Conservation (phyloP, 2,888 invertebrate species). For the Scrobipalpa atriplicella region DNA sequence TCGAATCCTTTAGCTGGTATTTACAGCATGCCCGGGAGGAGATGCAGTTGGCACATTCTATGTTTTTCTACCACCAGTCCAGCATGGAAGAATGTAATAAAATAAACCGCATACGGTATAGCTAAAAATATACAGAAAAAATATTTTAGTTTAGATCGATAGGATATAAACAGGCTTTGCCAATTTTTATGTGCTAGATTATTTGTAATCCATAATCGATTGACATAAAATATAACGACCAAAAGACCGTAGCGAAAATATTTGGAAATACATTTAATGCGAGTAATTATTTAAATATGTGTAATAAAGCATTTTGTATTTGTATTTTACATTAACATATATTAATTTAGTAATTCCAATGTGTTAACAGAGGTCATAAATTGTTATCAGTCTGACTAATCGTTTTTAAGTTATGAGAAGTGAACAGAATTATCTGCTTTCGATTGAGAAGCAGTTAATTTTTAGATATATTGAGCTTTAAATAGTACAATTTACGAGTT, state of each 20-base stretch:
- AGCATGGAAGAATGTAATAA: too few species aligned
- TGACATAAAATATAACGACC: neutral
- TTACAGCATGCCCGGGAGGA: too few species aligned
- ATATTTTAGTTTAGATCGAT: neutral
- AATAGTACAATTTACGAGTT: conserved; percentile 4
- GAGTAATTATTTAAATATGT: conserved; percentile 17
- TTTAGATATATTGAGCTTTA: conserved; percentile 24
- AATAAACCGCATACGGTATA: too few species aligned
- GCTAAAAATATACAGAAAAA: too few species aligned
- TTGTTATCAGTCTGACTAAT: conserved; percentile 27
- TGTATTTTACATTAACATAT: conserved; percentile 27
- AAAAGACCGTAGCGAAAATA: neutral
- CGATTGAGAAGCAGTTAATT: conserved; percentile 28
- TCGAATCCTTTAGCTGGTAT: too few species aligned
- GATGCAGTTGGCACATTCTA: too few species aligned
- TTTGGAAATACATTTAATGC: conserved; percentile 1
- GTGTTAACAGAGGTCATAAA: conserved; percentile 29
- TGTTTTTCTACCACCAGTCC: too few species aligned
- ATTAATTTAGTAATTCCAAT: conserved; percentile 22
- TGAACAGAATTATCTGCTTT: conserved; percentile 15
- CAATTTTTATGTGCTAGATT: neutral
- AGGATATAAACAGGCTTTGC: conserved; percentile 1
- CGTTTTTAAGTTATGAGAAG: conserved; percentile 20
- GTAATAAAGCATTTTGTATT: conserved; percentile 19
- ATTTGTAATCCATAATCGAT: neutral